Base-by-base conservation (phyloP, 2,113 vertebrate genomes). In the Phocoena phocoena region DNA sequence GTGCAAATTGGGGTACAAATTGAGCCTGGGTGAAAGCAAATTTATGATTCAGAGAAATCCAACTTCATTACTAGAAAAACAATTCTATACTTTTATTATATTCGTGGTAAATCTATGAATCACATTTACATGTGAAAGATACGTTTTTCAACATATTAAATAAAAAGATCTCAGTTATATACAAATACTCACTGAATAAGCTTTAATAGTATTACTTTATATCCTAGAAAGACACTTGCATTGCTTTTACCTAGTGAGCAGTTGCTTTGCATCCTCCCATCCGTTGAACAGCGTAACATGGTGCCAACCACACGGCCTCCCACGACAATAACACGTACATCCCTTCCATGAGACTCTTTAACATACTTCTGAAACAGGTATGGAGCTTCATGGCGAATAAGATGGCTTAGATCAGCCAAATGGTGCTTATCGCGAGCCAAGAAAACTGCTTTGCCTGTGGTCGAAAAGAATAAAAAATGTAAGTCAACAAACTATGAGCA, bases 251-350 rank as follows among this genome's bases (percentile, higher is more conserved):
- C 99, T 98, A 99, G 98, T 4, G 99, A 99, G 94, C 99, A 99
- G 98, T 99, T 99, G 97, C 99, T 99, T 47, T 99, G 99, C 99
- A 99, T 99, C 97, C 99, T 98, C 74, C 99, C 99, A 91, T 99
- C 99, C 60, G 99, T 99, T 6, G 99, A 99, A 97, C 99, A 99
- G 77, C 99, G 98, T 90, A 99, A 98, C 99, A 99, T 99, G 97
- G 99, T 99, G 96, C 99, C 99, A 82, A 99, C 99, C 55, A 99
- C 99, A 74, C 99, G 98, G 84, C 99, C 99, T 97, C 99, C 99
- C 23, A 99, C 98, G 0, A 99, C 99, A 92, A 99, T 99, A 97
- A 99, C 99, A 53, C 99, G 98, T 0, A 99, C 99, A 44, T 99
- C 99, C 80, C 99, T 98, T 93, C 99, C 99, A 28, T 99, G 99